A percentile compares a stretch with the other conserved stretches of the same genome.
These are phyloP conservation scores for Chaenodraco wilsoni DNA, from an alignment of 2,797 vertebrate species.

Conservation along the genomic window DNA sequence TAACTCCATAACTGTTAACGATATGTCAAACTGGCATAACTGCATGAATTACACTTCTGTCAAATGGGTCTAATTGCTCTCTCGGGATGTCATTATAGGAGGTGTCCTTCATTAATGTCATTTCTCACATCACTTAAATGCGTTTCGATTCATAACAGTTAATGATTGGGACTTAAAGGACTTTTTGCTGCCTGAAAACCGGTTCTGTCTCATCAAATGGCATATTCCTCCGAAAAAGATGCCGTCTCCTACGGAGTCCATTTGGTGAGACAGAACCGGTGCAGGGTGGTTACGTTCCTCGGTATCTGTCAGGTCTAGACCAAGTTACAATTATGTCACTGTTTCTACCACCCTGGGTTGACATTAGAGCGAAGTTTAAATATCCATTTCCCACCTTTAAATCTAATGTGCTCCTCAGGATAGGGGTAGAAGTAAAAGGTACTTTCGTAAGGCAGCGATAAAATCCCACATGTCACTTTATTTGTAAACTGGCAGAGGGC, in stretches of 20 bases:
- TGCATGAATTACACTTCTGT: neutral
- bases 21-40: neutral
- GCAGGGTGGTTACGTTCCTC: conserved; percentile 13
- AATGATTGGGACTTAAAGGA: no score
- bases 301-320: neutral
- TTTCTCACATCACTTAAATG: neutral
- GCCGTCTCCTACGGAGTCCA: conserved; percentile 30
- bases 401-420: neutral
- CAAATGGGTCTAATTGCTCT: neutral
- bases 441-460: no score
- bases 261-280: conserved; percentile 45
- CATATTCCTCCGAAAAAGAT: neutral
- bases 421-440: no score
- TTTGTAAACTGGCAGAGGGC: no score
- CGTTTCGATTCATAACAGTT: neutral
- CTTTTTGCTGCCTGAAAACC: neutral
- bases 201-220: no score
- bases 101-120: neutral
- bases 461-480: no score
- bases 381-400: neutral
- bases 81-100: no score
- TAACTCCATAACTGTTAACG: neutral
- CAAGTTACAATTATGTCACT: neutral
- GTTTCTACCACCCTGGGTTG: rapidly evolving
- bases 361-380: rapidly evolving